A percentile compares a stretch with the other conserved stretches of the same genome.
These are phyloP conservation scores for Isurus oxyrinchus DNA, from an alignment of 2,113 vertebrate species.

Conservation along the genomic window DNA sequence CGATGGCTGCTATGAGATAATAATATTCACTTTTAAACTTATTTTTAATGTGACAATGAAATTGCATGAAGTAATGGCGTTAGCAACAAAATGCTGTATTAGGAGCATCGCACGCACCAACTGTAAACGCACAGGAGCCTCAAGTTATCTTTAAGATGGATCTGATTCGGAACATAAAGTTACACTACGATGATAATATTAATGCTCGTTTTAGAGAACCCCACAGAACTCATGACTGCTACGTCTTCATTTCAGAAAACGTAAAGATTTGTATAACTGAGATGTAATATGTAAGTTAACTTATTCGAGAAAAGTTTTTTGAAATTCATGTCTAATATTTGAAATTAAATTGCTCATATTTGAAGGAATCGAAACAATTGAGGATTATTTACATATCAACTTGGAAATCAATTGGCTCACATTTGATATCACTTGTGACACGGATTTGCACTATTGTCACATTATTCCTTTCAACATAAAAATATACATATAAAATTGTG, in stretches of 20 bases:
- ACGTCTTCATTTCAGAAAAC: background rate
- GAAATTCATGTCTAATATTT: background rate
- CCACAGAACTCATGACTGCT: background rate
- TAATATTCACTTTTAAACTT: background rate
- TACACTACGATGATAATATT: background rate
- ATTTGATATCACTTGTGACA: background rate
- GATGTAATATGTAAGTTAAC: background rate
- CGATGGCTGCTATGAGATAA: no score
- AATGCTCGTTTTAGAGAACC: background rate
- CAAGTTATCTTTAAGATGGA: background rate
- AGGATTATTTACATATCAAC: background rate
- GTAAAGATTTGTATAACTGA: background rate
- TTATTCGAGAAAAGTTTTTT: background rate
- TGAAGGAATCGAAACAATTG: background rate
- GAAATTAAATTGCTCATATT: background rate
- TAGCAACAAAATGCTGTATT: background rate
- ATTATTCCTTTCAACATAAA: background rate
- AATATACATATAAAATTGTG: background rate
- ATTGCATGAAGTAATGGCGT: background rate
- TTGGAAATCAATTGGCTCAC: background rate
- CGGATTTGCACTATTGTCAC: no score
- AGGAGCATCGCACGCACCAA: background rate
- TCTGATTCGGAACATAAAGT: background rate
- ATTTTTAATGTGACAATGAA: background rate
- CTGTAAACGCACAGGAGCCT: background rate